Conservation (phyloP, 1,140 invertebrate species). For the Charaxes varanes region DNA sequence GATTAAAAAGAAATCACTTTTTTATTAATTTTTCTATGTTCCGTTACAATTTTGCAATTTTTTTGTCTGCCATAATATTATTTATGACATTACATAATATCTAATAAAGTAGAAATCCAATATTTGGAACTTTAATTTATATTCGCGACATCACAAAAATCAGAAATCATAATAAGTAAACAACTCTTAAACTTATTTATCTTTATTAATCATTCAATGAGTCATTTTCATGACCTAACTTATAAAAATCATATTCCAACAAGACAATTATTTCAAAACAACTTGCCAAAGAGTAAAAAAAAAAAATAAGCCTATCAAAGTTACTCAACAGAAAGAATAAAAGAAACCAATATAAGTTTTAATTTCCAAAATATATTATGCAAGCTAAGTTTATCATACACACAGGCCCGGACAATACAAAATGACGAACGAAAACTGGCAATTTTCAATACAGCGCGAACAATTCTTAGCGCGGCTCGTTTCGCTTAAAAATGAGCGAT, state of each 20-base stretch:
- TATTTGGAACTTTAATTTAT: constrained; percentile 67
- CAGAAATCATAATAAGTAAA: constrained; percentile 50
- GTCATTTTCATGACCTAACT: constrained; percentile 35
- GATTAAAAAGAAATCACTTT: constrained; percentile 67
- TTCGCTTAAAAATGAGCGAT: constrained; percentile 28
- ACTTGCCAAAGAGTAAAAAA: constrained; percentile 37
- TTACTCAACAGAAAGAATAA: constrained; percentile 32
- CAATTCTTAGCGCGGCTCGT: constrained; percentile 19
- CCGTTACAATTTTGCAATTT: constrained; percentile 70
- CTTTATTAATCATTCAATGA: constrained; percentile 50
- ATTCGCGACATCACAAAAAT: constrained; percentile 63
- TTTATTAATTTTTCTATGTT: constrained; percentile 70
- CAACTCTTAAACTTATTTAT: constrained; percentile 59
- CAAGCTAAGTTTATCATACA: constrained; percentile 47
- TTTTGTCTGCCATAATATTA: constrained; percentile 63
- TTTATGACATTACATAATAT: constrained; percentile 63
- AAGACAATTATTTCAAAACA: constrained; percentile 39
- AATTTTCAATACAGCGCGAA: constrained; percentile 45
- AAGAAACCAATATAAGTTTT: constrained; percentile 27
- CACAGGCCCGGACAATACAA: constrained; percentile 21
- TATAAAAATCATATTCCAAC: constrained; percentile 53
- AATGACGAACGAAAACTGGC: constrained; percentile 33
- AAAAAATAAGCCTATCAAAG: constrained; percentile 31
- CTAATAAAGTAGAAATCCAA: constrained; percentile 68
- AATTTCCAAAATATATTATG: constrained; percentile 42